These are phyloP conservation scores for Ellobium chinense DNA, from an alignment of 2,888 invertebrate genomes.

Conservation along the genomic window DNA sequence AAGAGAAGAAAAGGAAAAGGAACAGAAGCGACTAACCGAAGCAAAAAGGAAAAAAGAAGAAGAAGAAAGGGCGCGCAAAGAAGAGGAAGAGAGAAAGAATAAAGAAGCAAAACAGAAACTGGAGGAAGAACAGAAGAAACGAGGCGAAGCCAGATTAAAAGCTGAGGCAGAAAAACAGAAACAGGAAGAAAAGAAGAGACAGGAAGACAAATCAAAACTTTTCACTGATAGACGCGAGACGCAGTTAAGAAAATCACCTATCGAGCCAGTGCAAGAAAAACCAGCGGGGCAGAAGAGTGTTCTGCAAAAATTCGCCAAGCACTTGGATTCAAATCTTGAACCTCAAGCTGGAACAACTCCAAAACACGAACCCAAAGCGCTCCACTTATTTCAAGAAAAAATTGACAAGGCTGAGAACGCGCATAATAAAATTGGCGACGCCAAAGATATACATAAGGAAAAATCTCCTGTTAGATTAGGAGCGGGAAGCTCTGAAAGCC, in stretches of 20 bases:
- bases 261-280: background rate
- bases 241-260: background rate
- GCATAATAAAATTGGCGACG: background rate
- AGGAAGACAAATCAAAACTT: conserved; percentile 2
- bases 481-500: background rate
- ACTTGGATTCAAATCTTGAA: conserved; percentile 17
- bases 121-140: background rate
- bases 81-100: too few relatives aligned
- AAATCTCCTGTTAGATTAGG: background rate
- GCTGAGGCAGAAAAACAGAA: background rate
- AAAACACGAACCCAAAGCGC: too few relatives aligned
- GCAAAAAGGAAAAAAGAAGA: background rate
- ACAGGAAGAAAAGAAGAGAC: conserved; percentile 2
- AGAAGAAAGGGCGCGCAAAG: too few relatives aligned
- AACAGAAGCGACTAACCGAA: background rate
- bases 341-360: background rate
- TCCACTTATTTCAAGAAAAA: background rate
- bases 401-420: background rate
- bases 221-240: too few relatives aligned
- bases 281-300: conserved; percentile 4
- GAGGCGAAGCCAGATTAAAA: background rate
- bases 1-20: background rate
- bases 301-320: conserved; percentile 31
- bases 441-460: background rate
- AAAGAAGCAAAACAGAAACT: background rate